Conservation (phyloP, 2,113 vertebrate species). For the Willisornis vidua region DNA sequence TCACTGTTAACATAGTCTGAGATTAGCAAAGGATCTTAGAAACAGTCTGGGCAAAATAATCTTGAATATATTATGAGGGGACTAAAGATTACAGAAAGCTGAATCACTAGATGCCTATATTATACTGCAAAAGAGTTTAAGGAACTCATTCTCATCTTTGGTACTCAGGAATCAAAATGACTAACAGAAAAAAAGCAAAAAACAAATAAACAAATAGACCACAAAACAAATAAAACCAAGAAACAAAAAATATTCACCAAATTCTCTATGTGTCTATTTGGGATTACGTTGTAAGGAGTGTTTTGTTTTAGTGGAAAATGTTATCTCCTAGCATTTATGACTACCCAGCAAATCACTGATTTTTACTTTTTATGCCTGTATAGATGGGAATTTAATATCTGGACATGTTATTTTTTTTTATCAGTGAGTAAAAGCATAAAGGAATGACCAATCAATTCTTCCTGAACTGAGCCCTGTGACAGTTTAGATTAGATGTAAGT, state of each 20-base stretch:
- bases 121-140: not conserved
- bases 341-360: not conserved
- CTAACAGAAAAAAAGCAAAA: not conserved
- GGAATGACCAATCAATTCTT: not conserved
- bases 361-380: not conserved
- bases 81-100: not conserved
- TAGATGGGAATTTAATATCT: not conserved
- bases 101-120: not conserved
- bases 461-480: not conserved
- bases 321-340: not conserved
- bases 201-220: too few species aligned
- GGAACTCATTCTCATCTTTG: not conserved
- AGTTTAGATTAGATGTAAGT: not conserved
- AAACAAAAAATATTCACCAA: not conserved
- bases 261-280: not conserved
- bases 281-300: not conserved
- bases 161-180: not conserved
- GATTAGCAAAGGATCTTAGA: not conserved
- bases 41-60: not conserved
- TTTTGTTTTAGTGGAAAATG: not conserved
- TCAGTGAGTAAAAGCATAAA: not conserved
- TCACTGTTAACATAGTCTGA: not conserved
- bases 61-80: not conserved
- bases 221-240: not conserved
- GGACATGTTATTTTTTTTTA: not conserved